Base-by-base conservation (phyloP, 2,888 invertebrate genomes). In the Antheraea assamensis region DNA sequence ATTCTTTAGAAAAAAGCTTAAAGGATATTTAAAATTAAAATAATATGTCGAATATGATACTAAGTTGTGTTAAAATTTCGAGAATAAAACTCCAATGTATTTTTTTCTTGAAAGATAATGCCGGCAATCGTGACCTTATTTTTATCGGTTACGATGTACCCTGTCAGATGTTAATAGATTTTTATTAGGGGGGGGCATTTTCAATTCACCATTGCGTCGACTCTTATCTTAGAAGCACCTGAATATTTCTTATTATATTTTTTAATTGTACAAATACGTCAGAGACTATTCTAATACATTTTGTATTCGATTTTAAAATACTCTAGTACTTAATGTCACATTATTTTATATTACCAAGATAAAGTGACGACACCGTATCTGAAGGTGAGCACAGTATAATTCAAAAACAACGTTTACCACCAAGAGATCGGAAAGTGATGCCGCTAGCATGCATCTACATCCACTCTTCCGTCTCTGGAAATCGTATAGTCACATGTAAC, bases 111-210 rank as follows among this genome's bases (percentile, higher is more conserved):
- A 75, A 81, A 85, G 84, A 85, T 87, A 86, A 87, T 86, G 83
- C 82, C 83, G 82, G 79, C 81, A 81, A 78, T 83, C 80, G 81
- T 81, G 85, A 85, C 85, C 84, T 84, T 86, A 84, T 85, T 87
- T 84, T 84, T 83, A 84, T 85, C 81, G 85, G 86, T 87, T 85
- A 71, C 73, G 73, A 72, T 71, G 73, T 76, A 76, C 76, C 73
- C 75, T 74, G 71, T 66, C 75, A 77, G 79, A 82, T 82, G 81
- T 78, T 82, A 84, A 82, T 82, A 66, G 66, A 66, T 66, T 66
- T 66, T 66, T 31, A 31, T 30, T 31, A 31, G 31, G 66, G 19
- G 21, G 35, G 66, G 66, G 21, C 66, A 35, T 66, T 66, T 71
- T 42, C 52, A 49, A 71, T 42, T 71, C 71, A 21, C 30, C 52